Base-by-base conservation (phyloP, 2,797 vertebrate genomes). In the Bradypodion pumilum region DNA sequence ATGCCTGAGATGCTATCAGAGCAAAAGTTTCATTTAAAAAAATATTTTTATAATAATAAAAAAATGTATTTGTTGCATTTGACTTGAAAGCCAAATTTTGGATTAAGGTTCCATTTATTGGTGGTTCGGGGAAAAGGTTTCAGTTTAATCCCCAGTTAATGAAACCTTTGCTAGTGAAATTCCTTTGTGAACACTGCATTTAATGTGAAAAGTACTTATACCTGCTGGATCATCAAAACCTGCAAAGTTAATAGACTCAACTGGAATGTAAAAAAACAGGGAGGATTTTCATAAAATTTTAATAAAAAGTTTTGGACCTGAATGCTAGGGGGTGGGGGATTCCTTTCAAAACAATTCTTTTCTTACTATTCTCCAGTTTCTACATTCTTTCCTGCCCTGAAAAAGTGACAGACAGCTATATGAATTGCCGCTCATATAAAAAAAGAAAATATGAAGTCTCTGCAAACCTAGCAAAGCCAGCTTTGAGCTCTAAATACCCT, bases 131-230 rank as follows among this genome's bases (percentile, higher is more conserved):
- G 94, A 94, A 96, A 95, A 92, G 95, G 92, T 94, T 95, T 95
- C 95, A 95, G 89, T 93, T 96, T 98, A 98, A 98, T 98, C 97
- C 97, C 90, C 94, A 97, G 97, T 97, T 98, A 98, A 98, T 98
- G 96, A 98, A 98, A 96, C 90, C 93, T 95, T 95, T 94, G 96
- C 96, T 96, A 93, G 94, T 94, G 95, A 96, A 95, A 95, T 96
- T 94, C 92, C 93, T 96, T 97, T 97, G 94, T 97, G 97, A 97
- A 96, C 97, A 95, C 95, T 94, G 92, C 93, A 92, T 94, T 94
- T 95, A 92, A 89, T 95, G 94, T 95, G 94, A 90, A 93, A 94
- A 94, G 91, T 95, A 91, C 92, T 94, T 94, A 92, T 95, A 96
- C 95, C 94, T 92, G 90, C 92, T 92, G 90, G 94, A 95, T 95